phyloP scores from a whole-genome alignment of 2,888 invertebrate species.

The Dryadula phaetusa region DNA sequence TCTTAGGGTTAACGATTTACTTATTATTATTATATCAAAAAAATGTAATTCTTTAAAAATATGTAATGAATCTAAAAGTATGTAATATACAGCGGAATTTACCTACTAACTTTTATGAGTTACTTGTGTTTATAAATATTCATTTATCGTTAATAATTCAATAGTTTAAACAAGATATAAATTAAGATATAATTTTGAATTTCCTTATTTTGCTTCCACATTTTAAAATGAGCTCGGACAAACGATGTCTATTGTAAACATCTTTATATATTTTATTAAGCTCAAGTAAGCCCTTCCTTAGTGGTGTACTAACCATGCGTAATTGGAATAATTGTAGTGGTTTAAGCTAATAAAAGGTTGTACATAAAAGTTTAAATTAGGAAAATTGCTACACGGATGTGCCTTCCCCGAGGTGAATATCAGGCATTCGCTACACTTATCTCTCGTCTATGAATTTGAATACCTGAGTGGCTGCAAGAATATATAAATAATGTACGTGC shows the following conservation, averaged over 20 bases:
- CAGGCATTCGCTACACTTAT: conserved; percentile 62
- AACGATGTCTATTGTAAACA: conserved; percentile 18
- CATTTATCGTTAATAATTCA: no score
- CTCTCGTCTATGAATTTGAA: conserved; percentile 62
- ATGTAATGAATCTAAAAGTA: no score
- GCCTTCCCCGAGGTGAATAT: conserved; percentile 51
- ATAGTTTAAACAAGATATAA: no score
- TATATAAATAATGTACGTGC: conserved; percentile 74
- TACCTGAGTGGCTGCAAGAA: conserved; percentile 71
- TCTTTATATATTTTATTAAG: conserved; percentile 15
- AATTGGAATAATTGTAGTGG: conserved; percentile 21
- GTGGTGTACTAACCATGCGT: conserved; percentile 11
- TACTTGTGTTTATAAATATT: no score
- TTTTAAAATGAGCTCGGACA: not conserved
- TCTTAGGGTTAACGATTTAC: no score
- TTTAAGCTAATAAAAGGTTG: conserved; percentile 40
- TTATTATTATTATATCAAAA: no score
- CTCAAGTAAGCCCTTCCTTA: conserved; percentile 1
- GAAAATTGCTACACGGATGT: conserved; percentile 43
- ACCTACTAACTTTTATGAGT: no score
- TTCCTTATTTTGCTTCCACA: not conserved
- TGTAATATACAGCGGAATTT: no score
- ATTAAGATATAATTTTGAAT: not conserved
- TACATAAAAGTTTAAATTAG: conserved; percentile 37
- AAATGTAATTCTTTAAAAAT: no score